Conservation (phyloP, 2,113 vertebrate species). For the Haplotaxodon microlepis region DNA sequence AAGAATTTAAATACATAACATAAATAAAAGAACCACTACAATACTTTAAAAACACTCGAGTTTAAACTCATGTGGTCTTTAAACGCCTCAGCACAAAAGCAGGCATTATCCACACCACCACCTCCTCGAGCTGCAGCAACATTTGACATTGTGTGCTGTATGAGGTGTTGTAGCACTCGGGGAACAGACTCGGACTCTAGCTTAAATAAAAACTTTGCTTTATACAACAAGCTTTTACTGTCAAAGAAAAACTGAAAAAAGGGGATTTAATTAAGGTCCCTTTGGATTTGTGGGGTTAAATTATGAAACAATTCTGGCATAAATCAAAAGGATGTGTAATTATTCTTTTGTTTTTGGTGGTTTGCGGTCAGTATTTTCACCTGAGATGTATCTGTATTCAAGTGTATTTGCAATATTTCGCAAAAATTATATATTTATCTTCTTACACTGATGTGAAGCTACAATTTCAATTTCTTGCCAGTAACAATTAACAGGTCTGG, state of each 20-base stretch:
- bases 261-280: not conserved
- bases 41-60: not conserved
- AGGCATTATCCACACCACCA: not conserved
- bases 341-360: not conserved
- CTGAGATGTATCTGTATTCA: not conserved
- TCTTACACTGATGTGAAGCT: not conserved
- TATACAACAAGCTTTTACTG: not conserved
- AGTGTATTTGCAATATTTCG: not conserved
- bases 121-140: not conserved
- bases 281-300: not conserved
- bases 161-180: not conserved
- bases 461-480: not conserved
- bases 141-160: not conserved
- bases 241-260: not conserved
- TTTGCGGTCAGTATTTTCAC: not conserved
- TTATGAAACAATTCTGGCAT: rapidly evolving
- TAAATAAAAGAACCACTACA: not conserved
- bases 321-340: not conserved
- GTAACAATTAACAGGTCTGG: not conserved
- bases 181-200: not conserved
- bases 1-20: not conserved
- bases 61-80: not conserved
- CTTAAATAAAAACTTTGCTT: not conserved
- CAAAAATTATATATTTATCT: not conserved
- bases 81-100: not conserved